A percentile compares a stretch with the other conserved stretches of the same genome.
Conservation (phyloP, 2,113 vertebrate genomes). For the Andinoacara biseriatus region DNA sequence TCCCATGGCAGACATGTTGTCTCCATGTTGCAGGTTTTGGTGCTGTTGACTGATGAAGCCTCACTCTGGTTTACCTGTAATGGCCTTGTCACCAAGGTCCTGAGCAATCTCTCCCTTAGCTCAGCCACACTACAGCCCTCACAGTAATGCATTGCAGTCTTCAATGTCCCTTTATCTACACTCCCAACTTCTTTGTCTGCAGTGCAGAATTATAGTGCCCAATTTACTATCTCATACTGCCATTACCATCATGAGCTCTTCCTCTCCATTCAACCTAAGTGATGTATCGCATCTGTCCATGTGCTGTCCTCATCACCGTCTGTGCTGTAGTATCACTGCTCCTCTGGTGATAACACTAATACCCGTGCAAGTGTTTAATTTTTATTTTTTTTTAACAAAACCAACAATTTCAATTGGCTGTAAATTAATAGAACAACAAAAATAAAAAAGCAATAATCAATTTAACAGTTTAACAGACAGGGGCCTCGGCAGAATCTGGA, state of each 20-base stretch:
- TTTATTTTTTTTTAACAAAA: too few relatives aligned
- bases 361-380: too few relatives aligned
- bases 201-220: not conserved
- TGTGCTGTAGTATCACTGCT: not conserved
- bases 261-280: not conserved
- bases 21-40: not conserved
- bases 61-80: slow-evolving; percentile 25
- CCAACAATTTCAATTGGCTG: not conserved
- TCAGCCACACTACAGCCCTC: slow-evolving; percentile 16
- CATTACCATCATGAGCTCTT: slow-evolving; percentile 31
- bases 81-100: slow-evolving; percentile 39
- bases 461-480: too few relatives aligned
- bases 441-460: not conserved
- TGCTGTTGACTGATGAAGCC: slow-evolving; percentile 52
- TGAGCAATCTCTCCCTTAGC: not conserved
- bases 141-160: slow-evolving; percentile 22
- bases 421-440: not conserved
- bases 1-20: slow-evolving; percentile 41
- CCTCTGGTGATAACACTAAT: not conserved
- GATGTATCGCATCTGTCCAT: not conserved
- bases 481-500: too few relatives aligned
- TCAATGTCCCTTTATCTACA: not conserved
- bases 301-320: not conserved
- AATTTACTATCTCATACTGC: slow-evolving; percentile 13
- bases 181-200: not conserved